Evolutionary conservation across 2,113 vertebrate species (phyloP).

Genomic region (Salvator merianae): DNA sequence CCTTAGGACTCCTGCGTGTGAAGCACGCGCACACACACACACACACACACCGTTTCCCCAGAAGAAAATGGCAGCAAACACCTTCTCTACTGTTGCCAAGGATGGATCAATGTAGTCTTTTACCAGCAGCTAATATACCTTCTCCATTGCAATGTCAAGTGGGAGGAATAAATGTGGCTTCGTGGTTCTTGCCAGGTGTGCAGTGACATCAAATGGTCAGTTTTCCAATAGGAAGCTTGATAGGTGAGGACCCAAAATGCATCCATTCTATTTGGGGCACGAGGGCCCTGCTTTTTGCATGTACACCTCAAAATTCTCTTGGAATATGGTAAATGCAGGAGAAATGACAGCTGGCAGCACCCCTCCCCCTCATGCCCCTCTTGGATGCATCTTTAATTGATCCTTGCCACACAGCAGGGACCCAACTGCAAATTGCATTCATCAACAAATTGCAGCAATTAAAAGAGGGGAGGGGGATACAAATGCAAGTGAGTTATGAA

Average conservation of each 20-base stretch:
- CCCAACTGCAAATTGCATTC: slow-evolving; percentile 53
- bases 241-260: neutral
- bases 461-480: slow-evolving; percentile 31
- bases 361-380: slow-evolving; percentile 2
- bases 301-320: neutral
- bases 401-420: slow-evolving; percentile 48
- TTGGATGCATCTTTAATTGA: slow-evolving; percentile 54
- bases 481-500: slow-evolving; percentile 40
- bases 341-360: neutral
- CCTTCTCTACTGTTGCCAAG: too few species aligned
- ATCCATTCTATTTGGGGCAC: neutral
- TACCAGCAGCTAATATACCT: too few species aligned
- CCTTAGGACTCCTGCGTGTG: too few species aligned
- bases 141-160: neutral
- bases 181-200: neutral
- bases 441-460: slow-evolving; percentile 68
- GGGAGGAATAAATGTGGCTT: neutral
- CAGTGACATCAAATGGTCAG: too few species aligned
- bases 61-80: too few species aligned
- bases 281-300: neutral
- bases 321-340: neutral
- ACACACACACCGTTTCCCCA: too few species aligned
- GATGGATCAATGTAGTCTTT: too few species aligned
- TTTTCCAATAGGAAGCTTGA: neutral
- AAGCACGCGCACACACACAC: too few species aligned